Percentiles rank a stretch among this genome's conserved stretches.
Conservation (phyloP, 2,888 invertebrate species). For the Tanytarsus gracilentus region DNA sequence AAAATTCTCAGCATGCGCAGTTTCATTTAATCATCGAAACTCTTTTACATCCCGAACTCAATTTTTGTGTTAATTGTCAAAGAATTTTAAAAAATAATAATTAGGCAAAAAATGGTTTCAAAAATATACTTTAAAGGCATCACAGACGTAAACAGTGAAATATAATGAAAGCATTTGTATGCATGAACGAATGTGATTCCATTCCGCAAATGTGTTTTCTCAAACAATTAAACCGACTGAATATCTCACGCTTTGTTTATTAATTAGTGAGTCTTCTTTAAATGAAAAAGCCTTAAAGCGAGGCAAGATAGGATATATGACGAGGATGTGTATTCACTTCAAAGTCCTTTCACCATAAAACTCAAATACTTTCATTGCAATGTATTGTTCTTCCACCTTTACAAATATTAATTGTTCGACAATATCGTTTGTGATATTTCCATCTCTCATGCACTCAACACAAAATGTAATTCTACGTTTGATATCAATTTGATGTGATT, state of each 20-base stretch:
- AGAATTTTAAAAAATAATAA: background rate
- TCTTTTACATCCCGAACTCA: no score
- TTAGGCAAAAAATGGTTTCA: constrained; percentile 1
- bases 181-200: constrained; percentile 11
- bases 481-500: no score
- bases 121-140: background rate
- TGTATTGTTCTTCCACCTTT: background rate
- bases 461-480: no score
- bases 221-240: constrained; percentile 19
- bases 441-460: no score
- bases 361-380: no score
- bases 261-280: no score
- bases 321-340: background rate
- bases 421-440: no score
- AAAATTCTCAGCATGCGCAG: background rate
- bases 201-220: constrained; percentile 18
- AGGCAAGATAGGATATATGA: background rate
- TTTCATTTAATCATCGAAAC: background rate
- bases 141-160: background rate
- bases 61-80: no score
- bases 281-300: background rate
- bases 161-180: constrained; percentile 14
- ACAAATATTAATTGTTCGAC: background rate
- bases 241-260: constrained; percentile 27
- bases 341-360: background rate